phyloP scores from a whole-genome alignment of 2,888 invertebrate species.

The Sphecodes monilicornis region DNA sequence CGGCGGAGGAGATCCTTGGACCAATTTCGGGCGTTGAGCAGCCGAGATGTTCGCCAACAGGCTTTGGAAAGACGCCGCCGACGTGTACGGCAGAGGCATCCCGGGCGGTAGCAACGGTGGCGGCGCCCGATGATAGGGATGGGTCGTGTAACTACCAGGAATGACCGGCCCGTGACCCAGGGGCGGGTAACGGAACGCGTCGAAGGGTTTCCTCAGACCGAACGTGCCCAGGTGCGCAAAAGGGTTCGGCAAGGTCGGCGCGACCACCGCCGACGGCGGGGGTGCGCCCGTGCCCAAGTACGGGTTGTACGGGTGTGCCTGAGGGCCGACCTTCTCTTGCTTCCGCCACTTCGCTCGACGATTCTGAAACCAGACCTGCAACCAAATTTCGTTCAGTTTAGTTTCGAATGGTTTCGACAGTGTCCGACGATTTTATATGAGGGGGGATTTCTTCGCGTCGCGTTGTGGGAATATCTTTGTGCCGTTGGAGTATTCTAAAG shows the following conservation, averaged over 20 bases:
- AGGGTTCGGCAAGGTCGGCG: slow-evolving; percentile 92
- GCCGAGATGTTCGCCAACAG: slow-evolving; percentile 92
- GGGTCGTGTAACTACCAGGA: slow-evolving; percentile 87
- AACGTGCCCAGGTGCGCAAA: slow-evolving; percentile 91
- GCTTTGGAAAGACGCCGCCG: slow-evolving; percentile 92
- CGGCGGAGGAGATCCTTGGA: slow-evolving; percentile 82
- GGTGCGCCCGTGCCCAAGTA: slow-evolving; percentile 90
- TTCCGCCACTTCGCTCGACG: slow-evolving; percentile 96
- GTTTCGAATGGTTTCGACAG: too few relatives aligned
- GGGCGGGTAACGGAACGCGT: slow-evolving; percentile 90
- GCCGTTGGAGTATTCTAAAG: too few relatives aligned
- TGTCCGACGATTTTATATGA: too few relatives aligned
- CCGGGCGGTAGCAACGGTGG: slow-evolving; percentile 88
- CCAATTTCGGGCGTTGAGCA: slow-evolving; percentile 86
- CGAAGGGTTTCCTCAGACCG: slow-evolving; percentile 87
- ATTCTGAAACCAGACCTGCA: slow-evolving; percentile 97
- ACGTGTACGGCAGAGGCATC: slow-evolving; percentile 85
- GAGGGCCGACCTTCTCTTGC: slow-evolving; percentile 96
- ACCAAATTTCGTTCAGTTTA: slow-evolving; percentile 67
- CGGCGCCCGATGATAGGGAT: slow-evolving; percentile 87
- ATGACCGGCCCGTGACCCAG: slow-evolving; percentile 85
- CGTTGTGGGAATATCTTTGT: too few relatives aligned
- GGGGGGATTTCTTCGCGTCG: too few relatives aligned
- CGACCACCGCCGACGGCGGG: slow-evolving; percentile 88
- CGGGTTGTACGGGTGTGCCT: slow-evolving; percentile 95